These are phyloP conservation scores for Tarsius wallacei DNA, from an alignment of 2,797 vertebrate genomes.

Conservation along the genomic window DNA sequence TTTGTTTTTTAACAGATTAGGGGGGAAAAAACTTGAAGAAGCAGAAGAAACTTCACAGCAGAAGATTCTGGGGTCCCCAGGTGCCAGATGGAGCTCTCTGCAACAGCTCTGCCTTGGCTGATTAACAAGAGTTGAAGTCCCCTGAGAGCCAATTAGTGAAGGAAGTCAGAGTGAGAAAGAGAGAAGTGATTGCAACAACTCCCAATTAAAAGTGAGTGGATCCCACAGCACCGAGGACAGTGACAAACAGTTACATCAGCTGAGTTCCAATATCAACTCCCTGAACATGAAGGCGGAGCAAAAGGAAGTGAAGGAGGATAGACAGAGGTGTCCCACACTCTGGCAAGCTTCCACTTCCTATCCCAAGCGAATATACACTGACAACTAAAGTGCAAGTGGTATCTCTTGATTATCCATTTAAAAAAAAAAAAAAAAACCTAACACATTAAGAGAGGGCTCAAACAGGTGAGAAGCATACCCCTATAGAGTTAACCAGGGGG, in stretches of 20 bases:
- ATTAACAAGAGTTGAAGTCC: slow-evolving; percentile 47
- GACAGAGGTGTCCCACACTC: not conserved
- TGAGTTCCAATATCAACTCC: slow-evolving; percentile 60
- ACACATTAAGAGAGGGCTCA: not conserved
- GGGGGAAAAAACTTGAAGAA: slow-evolving; percentile 72
- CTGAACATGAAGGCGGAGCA: slow-evolving; percentile 39
- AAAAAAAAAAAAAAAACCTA: slow-evolving; percentile 63
- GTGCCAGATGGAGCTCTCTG: not conserved
- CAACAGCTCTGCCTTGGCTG: not conserved
- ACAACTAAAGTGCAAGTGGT: slow-evolving; percentile 50
- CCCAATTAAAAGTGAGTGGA: slow-evolving; percentile 82
- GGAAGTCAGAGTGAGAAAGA: not conserved
- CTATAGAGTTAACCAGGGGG: not conserved
- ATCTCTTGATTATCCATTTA: slow-evolving; percentile 36
- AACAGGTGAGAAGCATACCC: not conserved
- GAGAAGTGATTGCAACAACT: slow-evolving; percentile 50
- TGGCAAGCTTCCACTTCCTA: slow-evolving; percentile 61
- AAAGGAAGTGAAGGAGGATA: not conserved
- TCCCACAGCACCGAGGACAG: slow-evolving; percentile 3
- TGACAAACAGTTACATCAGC: slow-evolving; percentile 78
- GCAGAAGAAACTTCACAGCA: not conserved
- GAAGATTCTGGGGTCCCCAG: slow-evolving; percentile 27
- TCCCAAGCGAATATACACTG: slow-evolving; percentile 37
- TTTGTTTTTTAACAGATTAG: slow-evolving; percentile 36
- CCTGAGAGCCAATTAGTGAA: slow-evolving; percentile 80